Percentiles rank a stretch among this genome's conserved stretches.
Evolutionary conservation across 2,113 vertebrate species (phyloP).

Genomic region (Hipposideros armiger): DNA sequence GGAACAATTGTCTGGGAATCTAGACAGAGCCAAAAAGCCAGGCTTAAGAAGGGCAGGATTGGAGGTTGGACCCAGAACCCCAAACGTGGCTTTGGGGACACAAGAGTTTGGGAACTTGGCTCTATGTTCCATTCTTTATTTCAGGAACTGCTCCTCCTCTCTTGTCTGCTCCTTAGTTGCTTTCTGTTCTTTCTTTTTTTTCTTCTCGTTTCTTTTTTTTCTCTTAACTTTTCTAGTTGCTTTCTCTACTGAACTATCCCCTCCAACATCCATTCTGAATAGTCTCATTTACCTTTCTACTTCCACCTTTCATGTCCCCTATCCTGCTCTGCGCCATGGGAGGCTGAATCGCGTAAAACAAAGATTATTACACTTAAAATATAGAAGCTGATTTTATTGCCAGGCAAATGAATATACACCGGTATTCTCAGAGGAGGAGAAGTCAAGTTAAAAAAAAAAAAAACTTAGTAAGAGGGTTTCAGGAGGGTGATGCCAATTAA

Average conservation of each 20-base stretch:
- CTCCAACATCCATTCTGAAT: background rate
- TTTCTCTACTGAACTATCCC: background rate
- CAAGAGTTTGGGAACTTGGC: background rate
- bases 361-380: background rate
- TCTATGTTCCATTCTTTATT: background rate
- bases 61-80: background rate
- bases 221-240: too few species aligned
- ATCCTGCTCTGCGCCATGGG: background rate
- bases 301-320: background rate
- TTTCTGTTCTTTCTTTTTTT: background rate
- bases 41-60: background rate
- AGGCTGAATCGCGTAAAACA: background rate
- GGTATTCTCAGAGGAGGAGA: constrained; percentile 30
- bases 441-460: background rate
- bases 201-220: too few species aligned
- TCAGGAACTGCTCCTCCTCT: background rate
- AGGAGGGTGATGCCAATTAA: background rate
- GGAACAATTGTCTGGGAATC: background rate
- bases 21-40: background rate
- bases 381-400: background rate
- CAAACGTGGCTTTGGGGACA: background rate
- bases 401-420: background rate
- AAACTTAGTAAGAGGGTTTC: background rate
- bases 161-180: background rate
- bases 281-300: background rate